Evolutionary conservation across 2,888 invertebrate species (phyloP).

Genomic region (Drosophila ezoana): DNA sequence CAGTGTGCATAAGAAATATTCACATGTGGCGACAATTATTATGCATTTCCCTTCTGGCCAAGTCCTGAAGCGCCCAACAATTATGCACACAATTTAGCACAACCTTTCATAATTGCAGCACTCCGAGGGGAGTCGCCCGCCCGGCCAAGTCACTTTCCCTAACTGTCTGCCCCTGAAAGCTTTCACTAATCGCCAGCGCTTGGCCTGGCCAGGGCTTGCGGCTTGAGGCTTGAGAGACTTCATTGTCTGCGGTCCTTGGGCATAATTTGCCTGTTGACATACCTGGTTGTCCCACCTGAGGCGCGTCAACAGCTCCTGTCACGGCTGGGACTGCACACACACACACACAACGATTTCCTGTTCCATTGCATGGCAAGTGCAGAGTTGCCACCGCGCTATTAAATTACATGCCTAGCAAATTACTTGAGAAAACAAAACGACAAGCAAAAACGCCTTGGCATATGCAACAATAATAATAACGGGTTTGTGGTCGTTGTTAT

Average conservation of each 20-base stretch:
- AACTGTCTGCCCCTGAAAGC: slow-evolving; percentile 2
- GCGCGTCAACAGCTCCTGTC: slow-evolving; percentile 67
- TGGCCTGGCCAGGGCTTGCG: slow-evolving; percentile 21
- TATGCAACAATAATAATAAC: slow-evolving; percentile 76
- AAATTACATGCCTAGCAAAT: slow-evolving; percentile 74
- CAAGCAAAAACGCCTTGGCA: slow-evolving; percentile 65
- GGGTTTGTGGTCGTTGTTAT: slow-evolving; percentile 62
- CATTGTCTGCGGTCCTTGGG: slow-evolving; percentile 61
- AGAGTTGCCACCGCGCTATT: slow-evolving; percentile 57
- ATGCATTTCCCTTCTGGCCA: not conserved
- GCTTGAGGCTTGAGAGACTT: slow-evolving; percentile 23
- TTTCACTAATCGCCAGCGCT: slow-evolving; percentile 40
- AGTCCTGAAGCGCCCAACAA: slow-evolving; percentile 24
- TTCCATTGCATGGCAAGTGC: slow-evolving; percentile 21
- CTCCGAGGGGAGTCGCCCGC: slow-evolving; percentile 30
- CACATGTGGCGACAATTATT: not conserved
- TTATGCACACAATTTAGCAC: slow-evolving; percentile 58
- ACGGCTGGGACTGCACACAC: slow-evolving; percentile 25
- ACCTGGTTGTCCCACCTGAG: slow-evolving; percentile 62
- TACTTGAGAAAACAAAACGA: slow-evolving; percentile 73
- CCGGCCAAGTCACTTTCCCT: slow-evolving; percentile 13
- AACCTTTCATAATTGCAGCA: slow-evolving; percentile 57
- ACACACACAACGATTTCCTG: slow-evolving; percentile 17
- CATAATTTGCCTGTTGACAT: slow-evolving; percentile 75
- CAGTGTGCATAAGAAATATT: no score